Evolutionary conservation across 2,888 invertebrate species (phyloP), one percentile per base, ranked within the genome.

Genomic region (Caenorhabditis auriculariae): DNA sequence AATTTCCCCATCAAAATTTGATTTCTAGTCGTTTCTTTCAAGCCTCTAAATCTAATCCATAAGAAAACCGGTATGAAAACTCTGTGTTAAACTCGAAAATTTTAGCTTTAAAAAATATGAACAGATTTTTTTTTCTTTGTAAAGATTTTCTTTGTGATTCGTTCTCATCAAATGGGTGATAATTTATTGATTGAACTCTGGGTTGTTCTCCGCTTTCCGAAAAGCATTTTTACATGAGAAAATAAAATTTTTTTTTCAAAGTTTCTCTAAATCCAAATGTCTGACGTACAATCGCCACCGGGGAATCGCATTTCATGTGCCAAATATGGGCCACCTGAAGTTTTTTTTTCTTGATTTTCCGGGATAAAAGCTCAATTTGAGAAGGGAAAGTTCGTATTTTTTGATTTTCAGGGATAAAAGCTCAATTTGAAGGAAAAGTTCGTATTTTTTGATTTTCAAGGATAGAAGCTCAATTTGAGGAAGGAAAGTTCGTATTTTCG

Each of bases 261-360:
- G n/a, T n/a, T n/a, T n/a, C n/a, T n/a, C n/a, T n/a, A 53, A 46
- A 73, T 55, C 71, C 72, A 76, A 57, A 85, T 85, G 60, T 85
- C 85, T 1, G 83, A 83, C 23, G 83, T 83, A 57, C 84, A 85
- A 68, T 85, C 85, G 5, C 85, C 85, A 2, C 84, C 84, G 0
- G 85, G 84, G 62, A 85, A 85, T 21, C 95, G 88, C 87, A 93
- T 92, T 85, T 98, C 96, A 83, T 96, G 96, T 4, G 93, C 91
- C 68, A 94, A 75, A 4, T 89, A 86, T 1, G 94, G 90, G 0
- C 95, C 95, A 78, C 89, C 63, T 24, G 54, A 37, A 15, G 92
- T 91, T 28, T n/a, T n/a, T n/a, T n/a, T n/a, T n/a, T n/a, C n/a
- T n/a, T n/a, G n/a, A n/a, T n/a, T n/a, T n/a, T n/a, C n/a, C n/a